These are phyloP conservation scores for Psophia crepitans DNA, from an alignment of 2,113 vertebrate genomes.

Conservation along the genomic window DNA sequence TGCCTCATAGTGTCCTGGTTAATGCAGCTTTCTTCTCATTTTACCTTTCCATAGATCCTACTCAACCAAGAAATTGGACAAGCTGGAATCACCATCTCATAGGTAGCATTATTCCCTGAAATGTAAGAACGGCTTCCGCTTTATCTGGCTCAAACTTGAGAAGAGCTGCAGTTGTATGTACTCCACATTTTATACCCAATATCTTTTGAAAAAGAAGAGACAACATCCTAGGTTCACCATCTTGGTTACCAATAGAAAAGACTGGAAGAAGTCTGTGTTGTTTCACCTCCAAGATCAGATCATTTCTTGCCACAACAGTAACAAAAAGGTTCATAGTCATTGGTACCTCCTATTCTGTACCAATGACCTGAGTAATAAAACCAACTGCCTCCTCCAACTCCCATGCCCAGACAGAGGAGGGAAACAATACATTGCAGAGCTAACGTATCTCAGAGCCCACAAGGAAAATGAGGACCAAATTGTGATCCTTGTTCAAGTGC, in stretches of 20 bases:
- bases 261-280: not conserved
- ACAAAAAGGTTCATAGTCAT: not conserved
- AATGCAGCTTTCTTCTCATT: not conserved
- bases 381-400: not conserved
- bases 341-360: not conserved
- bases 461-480: not conserved
- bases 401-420: not conserved
- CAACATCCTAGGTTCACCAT: fast-evolving
- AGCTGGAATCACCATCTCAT: not conserved
- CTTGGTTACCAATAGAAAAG: not conserved
- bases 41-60: not conserved
- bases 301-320: not conserved
- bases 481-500: not conserved
- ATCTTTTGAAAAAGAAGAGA: not conserved
- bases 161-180: not conserved
- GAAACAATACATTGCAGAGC: not conserved
- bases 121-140: not conserved
- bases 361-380: not conserved
- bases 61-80: not conserved
- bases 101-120: not conserved
- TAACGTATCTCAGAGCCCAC: not conserved
- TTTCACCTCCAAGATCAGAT: not conserved
- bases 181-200: not conserved
- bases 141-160: not conserved
- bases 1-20: not conserved